Conservation (phyloP, 2,113 vertebrate species). For the Pyrgilauda ruficollis region DNA sequence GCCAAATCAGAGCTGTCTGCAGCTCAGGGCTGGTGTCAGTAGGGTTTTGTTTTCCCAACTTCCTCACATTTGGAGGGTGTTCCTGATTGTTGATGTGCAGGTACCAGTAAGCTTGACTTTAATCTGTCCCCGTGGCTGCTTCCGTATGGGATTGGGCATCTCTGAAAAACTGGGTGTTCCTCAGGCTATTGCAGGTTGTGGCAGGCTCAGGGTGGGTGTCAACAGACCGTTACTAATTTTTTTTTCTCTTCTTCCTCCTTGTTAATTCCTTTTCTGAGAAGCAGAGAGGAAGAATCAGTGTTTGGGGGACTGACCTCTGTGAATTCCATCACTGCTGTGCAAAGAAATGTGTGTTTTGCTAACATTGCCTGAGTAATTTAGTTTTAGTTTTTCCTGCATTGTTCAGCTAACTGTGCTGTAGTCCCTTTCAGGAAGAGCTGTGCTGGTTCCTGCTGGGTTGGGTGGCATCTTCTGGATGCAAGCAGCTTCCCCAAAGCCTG, state of each 20-base stretch:
- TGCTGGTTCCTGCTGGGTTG: background rate
- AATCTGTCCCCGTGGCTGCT: background rate
- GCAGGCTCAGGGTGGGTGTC: background rate
- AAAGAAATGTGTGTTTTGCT: background rate
- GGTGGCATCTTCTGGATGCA: background rate
- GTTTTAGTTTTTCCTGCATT: background rate
- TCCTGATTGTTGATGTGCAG: background rate
- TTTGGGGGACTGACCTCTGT: background rate
- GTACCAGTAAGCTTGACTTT: background rate
- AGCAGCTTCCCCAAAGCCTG: background rate
- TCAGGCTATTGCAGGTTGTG: background rate
- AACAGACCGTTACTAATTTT: background rate
- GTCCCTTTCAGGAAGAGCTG: background rate
- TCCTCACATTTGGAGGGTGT: background rate
- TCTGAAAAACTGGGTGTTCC: background rate
- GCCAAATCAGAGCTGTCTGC: background rate
- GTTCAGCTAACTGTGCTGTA: background rate
- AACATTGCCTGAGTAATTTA: background rate
- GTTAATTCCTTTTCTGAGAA: background rate
- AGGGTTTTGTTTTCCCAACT: conserved; percentile 1
- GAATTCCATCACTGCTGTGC: background rate
- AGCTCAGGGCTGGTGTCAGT: background rate
- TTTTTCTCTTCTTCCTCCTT: background rate
- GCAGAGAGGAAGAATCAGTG: background rate
- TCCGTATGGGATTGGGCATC: background rate